Conservation (phyloP, 2,888 invertebrate genomes). For the Cataglyphis rosenhaueri region DNA sequence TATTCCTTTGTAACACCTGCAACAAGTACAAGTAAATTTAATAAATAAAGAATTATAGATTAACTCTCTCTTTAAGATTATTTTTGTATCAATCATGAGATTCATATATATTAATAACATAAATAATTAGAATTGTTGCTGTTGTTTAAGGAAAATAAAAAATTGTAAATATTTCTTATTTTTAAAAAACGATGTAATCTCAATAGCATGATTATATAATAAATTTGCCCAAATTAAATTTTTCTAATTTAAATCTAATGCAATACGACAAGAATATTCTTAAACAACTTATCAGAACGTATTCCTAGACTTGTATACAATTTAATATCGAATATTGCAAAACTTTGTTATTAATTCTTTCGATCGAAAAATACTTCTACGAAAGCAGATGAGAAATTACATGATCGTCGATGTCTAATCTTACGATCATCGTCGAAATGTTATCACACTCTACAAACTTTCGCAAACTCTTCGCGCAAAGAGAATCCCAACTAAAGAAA, state of each 20-base stretch:
- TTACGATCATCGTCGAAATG: conserved; percentile 33
- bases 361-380: background rate
- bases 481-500: conserved; percentile 33
- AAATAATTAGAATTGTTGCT: background rate
- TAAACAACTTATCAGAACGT: background rate
- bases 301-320: background rate
- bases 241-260: no score
- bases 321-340: background rate
- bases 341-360: background rate
- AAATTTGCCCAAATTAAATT: background rate
- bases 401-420: conserved; percentile 35
- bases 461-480: conserved; percentile 28
- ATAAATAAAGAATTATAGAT: background rate
- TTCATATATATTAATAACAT: background rate
- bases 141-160: background rate
- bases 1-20: conserved; percentile 12
- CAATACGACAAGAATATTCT: background rate
- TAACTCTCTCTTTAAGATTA: background rate
- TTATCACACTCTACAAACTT: conserved; percentile 31
- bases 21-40: background rate
- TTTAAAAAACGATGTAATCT: background rate
- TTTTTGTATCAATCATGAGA: background rate
- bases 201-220: conserved; percentile 11
- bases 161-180: background rate
- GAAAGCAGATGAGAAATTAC: background rate